These are phyloP conservation scores for Oxyura jamaicensis DNA, from an alignment of 2,113 vertebrate genomes.

Conservation along the genomic window DNA sequence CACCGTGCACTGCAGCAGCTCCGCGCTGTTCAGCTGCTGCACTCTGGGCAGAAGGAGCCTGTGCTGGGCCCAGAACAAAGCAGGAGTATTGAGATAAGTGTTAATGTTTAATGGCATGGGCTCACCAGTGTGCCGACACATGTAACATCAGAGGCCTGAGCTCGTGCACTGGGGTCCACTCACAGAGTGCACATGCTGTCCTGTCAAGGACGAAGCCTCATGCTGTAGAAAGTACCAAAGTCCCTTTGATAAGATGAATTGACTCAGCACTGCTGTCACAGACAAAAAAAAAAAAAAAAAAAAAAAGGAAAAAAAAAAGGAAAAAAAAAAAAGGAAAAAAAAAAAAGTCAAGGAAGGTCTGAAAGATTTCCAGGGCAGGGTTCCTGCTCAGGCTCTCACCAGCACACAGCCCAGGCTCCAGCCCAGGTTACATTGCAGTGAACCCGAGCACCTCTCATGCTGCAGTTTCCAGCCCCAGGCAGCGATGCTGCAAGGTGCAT, in stretches of 20 bases:
- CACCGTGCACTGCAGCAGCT: neutral
- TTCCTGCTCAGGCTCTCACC: neutral
- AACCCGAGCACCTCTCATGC: neutral
- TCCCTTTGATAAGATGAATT: neutral
- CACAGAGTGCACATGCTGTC: neutral
- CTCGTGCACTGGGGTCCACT: neutral
- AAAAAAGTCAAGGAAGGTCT: neutral
- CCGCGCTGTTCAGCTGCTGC: rapidly evolving
- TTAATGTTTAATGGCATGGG: conserved; percentile 35
- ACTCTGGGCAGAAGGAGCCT: neutral
- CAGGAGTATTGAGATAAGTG: neutral
- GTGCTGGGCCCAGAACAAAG: neutral
- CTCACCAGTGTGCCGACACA: neutral
- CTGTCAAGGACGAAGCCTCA: rapidly evolving
- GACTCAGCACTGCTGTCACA: neutral
- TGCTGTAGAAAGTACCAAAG: neutral
- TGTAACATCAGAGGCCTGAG: rapidly evolving
- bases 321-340: neutral
- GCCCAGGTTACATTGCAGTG: neutral
- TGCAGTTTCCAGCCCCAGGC: neutral
- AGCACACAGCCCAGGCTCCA: neutral
- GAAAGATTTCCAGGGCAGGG: neutral
- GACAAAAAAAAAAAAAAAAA: neutral
- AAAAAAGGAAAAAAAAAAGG: neutral
- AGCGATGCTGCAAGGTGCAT: no score